Percentiles rank a stretch among this genome's conserved stretches.
Evolutionary conservation across 1,140 invertebrate genomes (phyloP).

Genomic region (Anoplophora glabripennis): DNA sequence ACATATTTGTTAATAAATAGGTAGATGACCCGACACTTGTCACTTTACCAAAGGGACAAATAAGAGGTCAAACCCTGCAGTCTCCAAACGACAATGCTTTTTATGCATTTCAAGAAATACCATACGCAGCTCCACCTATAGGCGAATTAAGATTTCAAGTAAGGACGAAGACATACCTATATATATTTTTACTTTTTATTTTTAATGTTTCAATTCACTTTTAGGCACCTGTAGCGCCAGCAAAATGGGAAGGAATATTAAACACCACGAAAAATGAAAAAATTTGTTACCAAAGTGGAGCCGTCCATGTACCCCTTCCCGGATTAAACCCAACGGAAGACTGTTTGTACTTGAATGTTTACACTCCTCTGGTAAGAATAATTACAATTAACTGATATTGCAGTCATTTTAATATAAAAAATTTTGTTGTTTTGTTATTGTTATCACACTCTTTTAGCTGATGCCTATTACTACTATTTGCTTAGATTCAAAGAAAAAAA

Average conservation of each 20-base stretch:
- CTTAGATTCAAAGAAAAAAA: too few relatives aligned
- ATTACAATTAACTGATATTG: background rate
- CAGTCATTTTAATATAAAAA: background rate
- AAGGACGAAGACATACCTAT: background rate
- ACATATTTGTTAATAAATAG: too few relatives aligned
- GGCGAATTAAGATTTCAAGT: constrained; percentile 22
- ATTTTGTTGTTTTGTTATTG: background rate
- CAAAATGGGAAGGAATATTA: background rate
- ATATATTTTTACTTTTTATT: background rate
- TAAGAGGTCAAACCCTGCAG: constrained; percentile 12
- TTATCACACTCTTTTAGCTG: background rate
- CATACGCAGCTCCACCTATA: constrained; percentile 17
- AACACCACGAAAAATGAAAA: constrained; percentile 4
- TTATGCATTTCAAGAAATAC: constrained; percentile 21
- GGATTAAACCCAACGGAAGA: background rate
- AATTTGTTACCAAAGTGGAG: background rate
- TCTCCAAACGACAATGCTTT: constrained; percentile 10
- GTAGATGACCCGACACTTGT: background rate
- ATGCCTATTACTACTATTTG: too few relatives aligned
- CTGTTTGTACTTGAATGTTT: constrained; percentile 5
- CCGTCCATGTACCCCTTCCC: background rate
- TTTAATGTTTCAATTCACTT: background rate
- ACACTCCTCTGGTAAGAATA: background rate
- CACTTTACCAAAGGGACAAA: constrained; percentile 7
- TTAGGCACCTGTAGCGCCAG: background rate